These are phyloP conservation scores for Drosophila pachea DNA, from an alignment of 1,140 invertebrate species.

Conservation along the genomic window DNA sequence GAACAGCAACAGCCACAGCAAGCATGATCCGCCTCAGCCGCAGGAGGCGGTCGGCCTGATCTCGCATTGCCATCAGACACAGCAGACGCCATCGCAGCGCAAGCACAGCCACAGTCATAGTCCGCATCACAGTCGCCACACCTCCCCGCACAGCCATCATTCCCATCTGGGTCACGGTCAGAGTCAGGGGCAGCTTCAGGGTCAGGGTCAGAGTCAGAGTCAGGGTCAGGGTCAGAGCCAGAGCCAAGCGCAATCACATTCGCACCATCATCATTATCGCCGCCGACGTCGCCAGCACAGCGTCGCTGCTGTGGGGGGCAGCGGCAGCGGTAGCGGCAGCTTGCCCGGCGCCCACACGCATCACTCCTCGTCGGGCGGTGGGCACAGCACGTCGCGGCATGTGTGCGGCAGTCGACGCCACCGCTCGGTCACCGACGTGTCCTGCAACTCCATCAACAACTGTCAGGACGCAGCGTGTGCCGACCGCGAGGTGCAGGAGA, in stretches of 20 bases:
- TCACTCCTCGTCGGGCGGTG: slow-evolving; percentile 10
- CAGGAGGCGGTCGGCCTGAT: slow-evolving; percentile 37
- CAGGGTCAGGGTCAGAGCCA: slow-evolving; percentile 8
- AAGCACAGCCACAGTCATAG: slow-evolving; percentile 66
- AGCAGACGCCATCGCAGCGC: slow-evolving; percentile 43
- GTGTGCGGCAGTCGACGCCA: slow-evolving; percentile 64
- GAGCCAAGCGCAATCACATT: slow-evolving; percentile 33
- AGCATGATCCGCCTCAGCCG: slow-evolving; percentile 35
- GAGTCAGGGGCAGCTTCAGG: slow-evolving; percentile 15
- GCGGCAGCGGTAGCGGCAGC: slow-evolving; percentile 52
- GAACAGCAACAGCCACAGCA: slow-evolving; percentile 28
- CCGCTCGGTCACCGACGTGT: slow-evolving; percentile 72
- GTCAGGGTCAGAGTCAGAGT: slow-evolving; percentile 11
- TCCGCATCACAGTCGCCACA: slow-evolving; percentile 68
- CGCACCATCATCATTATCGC: slow-evolving; percentile 55
- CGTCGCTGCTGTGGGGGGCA: slow-evolving; percentile 52
- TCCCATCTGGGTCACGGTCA: slow-evolving; percentile 34
- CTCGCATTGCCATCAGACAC: slow-evolving; percentile 50
- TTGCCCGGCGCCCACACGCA: slow-evolving; percentile 57
- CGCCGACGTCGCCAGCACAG: slow-evolving; percentile 56
- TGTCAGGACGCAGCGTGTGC: slow-evolving; percentile 68
- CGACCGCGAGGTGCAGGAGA: slow-evolving; percentile 72
- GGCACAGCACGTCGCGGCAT: slow-evolving; percentile 32
- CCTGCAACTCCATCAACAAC: slow-evolving; percentile 55
- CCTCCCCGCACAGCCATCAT: slow-evolving; percentile 58